Evolutionary conservation across 1,140 invertebrate species (phyloP), one percentile per base, ranked within the genome.

Genomic region (Ceratosolen fusciceps): DNA sequence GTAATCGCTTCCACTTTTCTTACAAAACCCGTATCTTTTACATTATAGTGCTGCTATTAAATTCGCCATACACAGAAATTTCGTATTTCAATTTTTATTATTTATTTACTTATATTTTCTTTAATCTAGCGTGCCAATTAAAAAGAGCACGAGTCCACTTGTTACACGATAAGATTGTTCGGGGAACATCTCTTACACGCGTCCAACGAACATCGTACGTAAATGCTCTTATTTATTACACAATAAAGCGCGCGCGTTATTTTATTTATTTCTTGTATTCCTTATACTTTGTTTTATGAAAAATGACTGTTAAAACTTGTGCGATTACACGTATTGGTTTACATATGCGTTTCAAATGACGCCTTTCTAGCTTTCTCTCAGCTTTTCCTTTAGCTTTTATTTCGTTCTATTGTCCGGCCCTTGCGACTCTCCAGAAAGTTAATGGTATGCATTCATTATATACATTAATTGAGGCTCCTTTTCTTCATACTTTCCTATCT

Each of bases 261-360:
- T 70, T 49, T 72, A 37, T 54, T 52, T 68, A 62, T 31, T 74
- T 43, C 37, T 14, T 39, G 37, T 74, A 62, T n/a, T 47, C 21
- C 31, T 62, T 21, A 5, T 58, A n/a, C 39, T 39, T 56, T 58
- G 16, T 19, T 70, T 49, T 75, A 71, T 49, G 73, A 75, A 75
- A 79, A 80, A 75, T 72, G 79, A 54, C 79, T 54, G 52, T 75
- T 75, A 62, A 71, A 80, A 71, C 79, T 80, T 80, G 79, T 80
- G 79, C 79, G 73, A 70, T 80, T 76, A 43, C 60, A 54, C 21
- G 58, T 67, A 24, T 49, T 16, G 26, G 24, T 77, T 70, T 68
- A 29, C 12, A 65, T 68, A 47, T 74, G 16, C 43, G 19, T 65
- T 74, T 65, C 56, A 68, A 71, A 72, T 54, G 26, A 72, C 70